A percentile compares a stretch with the other conserved stretches of the same genome.
Evolutionary conservation across 2,888 invertebrate species (phyloP).

Genomic region (Pachliopta kotzebuea): DNA sequence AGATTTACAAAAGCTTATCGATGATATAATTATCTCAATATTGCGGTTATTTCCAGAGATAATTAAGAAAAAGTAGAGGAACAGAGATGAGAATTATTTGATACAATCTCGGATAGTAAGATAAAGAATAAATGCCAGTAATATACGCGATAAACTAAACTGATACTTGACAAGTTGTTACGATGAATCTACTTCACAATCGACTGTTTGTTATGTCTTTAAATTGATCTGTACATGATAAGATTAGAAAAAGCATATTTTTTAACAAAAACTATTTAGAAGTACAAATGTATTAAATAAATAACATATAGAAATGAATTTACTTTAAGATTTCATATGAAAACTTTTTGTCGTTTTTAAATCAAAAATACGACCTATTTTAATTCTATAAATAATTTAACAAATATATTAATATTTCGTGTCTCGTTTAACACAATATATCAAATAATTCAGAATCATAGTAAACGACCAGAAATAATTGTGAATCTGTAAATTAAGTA

Average conservation of each 20-base stretch:
- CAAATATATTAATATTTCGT: too few relatives aligned
- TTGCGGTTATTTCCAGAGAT: slow-evolving; percentile 32
- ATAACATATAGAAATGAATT: too few relatives aligned
- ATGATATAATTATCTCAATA: not conserved
- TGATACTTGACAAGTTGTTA: not conserved
- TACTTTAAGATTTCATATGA: too few relatives aligned
- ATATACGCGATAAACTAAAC: not conserved
- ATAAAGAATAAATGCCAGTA: not conserved
- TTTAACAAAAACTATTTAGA: not conserved
- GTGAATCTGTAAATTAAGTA: too few relatives aligned
- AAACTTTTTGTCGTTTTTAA: too few relatives aligned
- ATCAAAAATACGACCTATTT: too few relatives aligned
- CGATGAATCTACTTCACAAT: not conserved
- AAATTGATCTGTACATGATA: not conserved
- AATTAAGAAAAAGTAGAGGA: slow-evolving; percentile 43
- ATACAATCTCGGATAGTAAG: slow-evolving; percentile 33
- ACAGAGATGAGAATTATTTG: slow-evolving; percentile 56
- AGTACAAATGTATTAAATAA: too few relatives aligned
- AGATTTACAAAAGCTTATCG: slow-evolving; percentile 14
- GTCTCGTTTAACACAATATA: too few relatives aligned
- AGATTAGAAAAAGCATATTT: not conserved
- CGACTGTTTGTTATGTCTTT: not conserved
- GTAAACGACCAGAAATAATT: too few relatives aligned
- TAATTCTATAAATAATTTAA: too few relatives aligned
- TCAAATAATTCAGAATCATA: too few relatives aligned